These are phyloP conservation scores for Periparus ater DNA, from an alignment of 2,797 vertebrate species.

Conservation along the genomic window DNA sequence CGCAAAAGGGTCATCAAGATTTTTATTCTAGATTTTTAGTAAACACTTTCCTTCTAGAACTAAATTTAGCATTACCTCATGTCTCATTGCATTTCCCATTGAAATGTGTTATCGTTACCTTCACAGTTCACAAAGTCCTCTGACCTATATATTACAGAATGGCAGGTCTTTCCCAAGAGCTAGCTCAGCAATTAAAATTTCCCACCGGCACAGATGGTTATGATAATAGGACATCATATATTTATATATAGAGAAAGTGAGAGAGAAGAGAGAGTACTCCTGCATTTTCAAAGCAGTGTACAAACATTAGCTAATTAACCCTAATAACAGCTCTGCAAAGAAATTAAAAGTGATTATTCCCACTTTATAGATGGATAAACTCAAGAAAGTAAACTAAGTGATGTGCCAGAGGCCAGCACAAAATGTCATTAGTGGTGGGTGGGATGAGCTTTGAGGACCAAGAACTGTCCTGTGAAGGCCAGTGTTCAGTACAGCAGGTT, in stretches of 20 bases:
- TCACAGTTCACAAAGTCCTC: constrained; percentile 32
- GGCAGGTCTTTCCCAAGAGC: constrained; percentile 55
- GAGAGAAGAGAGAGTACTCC: neutral
- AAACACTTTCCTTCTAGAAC: neutral
- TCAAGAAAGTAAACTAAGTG: neutral
- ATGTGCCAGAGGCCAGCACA: neutral
- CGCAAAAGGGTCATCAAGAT: neutral
- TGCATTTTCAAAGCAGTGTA: constrained; percentile 6
- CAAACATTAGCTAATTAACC: constrained; percentile 35
- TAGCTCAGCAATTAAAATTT: constrained; percentile 62
- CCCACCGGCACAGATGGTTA: constrained; percentile 58
- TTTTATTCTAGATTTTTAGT: constrained; percentile 4
- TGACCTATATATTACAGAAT: constrained; percentile 59
- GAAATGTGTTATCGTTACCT: constrained; percentile 32
- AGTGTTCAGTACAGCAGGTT: neutral
- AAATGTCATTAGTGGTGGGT: neutral
- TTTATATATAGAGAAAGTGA: constrained; percentile 35
- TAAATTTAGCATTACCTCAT: constrained; percentile 32
- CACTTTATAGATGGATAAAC: constrained; percentile 25
- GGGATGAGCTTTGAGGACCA: neutral
- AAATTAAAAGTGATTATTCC: constrained; percentile 22
- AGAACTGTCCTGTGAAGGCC: neutral
- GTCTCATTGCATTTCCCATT: constrained; percentile 9
- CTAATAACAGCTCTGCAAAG: constrained; percentile 17
- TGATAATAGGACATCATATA: constrained; percentile 49